phyloP scores from a whole-genome alignment of 2,797 vertebrate genomes.

The Paratrypauchen microcephalus region DNA sequence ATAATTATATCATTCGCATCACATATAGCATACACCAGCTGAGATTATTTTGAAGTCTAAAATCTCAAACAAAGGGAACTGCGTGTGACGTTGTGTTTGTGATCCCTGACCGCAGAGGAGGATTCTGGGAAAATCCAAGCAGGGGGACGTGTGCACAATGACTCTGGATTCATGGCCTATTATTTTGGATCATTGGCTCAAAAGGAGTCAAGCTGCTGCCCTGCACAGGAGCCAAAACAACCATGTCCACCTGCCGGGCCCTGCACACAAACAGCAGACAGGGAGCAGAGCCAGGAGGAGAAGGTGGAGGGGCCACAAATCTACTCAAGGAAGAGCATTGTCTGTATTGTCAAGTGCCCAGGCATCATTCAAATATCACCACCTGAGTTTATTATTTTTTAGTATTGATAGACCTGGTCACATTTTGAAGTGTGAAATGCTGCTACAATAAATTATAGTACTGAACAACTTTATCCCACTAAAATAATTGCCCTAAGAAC shows the following conservation, averaged over 20 bases:
- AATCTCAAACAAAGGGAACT: constrained; percentile 33
- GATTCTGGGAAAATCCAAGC: constrained; percentile 69
- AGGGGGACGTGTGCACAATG: constrained; percentile 59
- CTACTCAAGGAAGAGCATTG: not conserved
- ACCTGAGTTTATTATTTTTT: not conserved
- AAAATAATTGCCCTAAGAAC: too few species aligned
- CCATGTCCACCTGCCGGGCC: constrained; percentile 74
- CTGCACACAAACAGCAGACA: constrained; percentile 16
- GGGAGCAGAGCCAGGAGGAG: constrained; percentile 19
- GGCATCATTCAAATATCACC: not conserved
- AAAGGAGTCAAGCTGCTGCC: constrained; percentile 78
- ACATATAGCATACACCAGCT: not conserved
- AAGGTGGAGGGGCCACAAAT: constrained; percentile 27
- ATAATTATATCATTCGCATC: not conserved
- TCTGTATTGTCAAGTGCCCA: not conserved
- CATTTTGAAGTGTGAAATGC: too few species aligned
- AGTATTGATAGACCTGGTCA: not conserved
- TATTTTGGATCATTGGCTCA: constrained; percentile 78
- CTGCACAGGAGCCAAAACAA: constrained; percentile 73
- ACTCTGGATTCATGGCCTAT: constrained; percentile 73
- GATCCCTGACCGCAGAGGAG: constrained; percentile 40
- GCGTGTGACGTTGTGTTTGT: constrained; percentile 40
- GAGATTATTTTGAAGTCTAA: constrained; percentile 28
- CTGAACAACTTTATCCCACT: too few species aligned
- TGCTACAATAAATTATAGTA: too few species aligned